Base-by-base conservation (phyloP, 1,140 invertebrate genomes). In the Drosophila bocki region DNA sequence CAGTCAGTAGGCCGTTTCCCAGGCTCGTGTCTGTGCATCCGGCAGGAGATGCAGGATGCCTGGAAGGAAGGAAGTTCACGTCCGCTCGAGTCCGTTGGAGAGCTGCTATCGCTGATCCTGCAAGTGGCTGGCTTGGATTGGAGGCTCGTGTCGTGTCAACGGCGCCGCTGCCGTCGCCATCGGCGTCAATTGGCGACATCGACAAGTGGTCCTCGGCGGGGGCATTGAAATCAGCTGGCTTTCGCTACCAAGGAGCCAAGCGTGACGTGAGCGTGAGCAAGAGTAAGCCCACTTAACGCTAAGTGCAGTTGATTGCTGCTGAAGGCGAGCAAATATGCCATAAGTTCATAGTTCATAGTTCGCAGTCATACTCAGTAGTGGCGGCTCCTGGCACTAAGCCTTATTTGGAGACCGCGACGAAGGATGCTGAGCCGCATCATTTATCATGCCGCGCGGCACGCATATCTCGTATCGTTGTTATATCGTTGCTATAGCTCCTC, bases 251-350 rank as follows among this genome's bases (percentile, higher is more conserved):
- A 54, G 53, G 35, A n/a, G 33, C 45, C 0, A 17, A 39, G 32
- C 33, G 48, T 58, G 56, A 32, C 33, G 51, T 54, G 51, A 39
- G 51, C 17, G 7, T 35, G 32, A 54, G 32, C 29, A 41, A 37
- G 29, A 60, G 62, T 60, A 48, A 48, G 45, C 37, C 64, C 56
- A 82, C 79, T 86, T 70, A 58, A n/a, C 47, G 63, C 48, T 86
- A 82, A 86, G 83, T 83, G 83, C 83, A 75, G 65, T 78, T 71
- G 78, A 78, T 84, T 72, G 68, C 69, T 61, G 61, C 77, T 56
- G 77, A 62, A 56, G 70, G 60, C 54, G 75, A 62, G 79, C 79
- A 82, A 80, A 82, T 81, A 77, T 45, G 60, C 51, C 62, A 62
- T 59, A 75, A 86, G 79, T 72, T 72, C 70, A 64, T 65, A 75